These are phyloP conservation scores for Pelagia noctiluca DNA, from an alignment of 30 jellyfish, hydroid and myxozoan genomes.

Conservation along the genomic window DNA sequence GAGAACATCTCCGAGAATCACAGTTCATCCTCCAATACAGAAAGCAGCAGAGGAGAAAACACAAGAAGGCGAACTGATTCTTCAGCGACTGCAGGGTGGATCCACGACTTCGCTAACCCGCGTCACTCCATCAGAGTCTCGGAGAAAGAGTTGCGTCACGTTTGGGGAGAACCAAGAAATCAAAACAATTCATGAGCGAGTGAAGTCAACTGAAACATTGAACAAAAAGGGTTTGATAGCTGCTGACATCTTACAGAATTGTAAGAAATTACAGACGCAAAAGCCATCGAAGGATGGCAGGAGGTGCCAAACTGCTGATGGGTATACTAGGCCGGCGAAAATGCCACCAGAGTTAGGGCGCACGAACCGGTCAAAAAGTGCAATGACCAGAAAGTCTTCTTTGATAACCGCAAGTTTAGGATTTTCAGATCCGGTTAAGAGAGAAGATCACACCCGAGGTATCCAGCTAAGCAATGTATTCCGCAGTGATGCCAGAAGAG, in stretches of 20 bases:
- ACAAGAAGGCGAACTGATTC: slow-evolving; percentile 15
- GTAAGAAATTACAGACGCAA: slow-evolving; percentile 13
- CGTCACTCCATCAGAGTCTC: not conserved
- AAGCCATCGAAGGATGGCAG: not conserved
- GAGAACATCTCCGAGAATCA: slow-evolving; percentile 9
- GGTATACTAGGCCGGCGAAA: not conserved
- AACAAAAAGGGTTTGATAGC: slow-evolving; percentile 61
- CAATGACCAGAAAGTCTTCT: slow-evolving; percentile 3
- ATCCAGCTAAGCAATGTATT: not conserved
- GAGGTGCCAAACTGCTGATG: slow-evolving; percentile 41
- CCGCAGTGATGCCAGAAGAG: slow-evolving; percentile 15
- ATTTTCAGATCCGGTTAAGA: not conserved
- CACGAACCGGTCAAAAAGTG: slow-evolving; percentile 39
- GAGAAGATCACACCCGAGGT: slow-evolving; percentile 9
- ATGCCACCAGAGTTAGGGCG: not conserved
- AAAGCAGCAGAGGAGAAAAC: slow-evolving; percentile 18
- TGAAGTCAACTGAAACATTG: slow-evolving; percentile 38
- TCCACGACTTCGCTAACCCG: slow-evolving; percentile 10
- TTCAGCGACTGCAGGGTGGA: slow-evolving; percentile 25
- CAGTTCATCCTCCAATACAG: slow-evolving; percentile 41
- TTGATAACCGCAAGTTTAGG: not conserved
- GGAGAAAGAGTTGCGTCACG: slow-evolving; percentile 18
- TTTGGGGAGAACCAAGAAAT: slow-evolving; percentile 11
- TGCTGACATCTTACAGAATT: slow-evolving; percentile 47
- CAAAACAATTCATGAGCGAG: slow-evolving; percentile 32